Evolutionary conservation across 2,797 vertebrate species (phyloP).

Genomic region (Pseudochaenichthys georgianus): DNA sequence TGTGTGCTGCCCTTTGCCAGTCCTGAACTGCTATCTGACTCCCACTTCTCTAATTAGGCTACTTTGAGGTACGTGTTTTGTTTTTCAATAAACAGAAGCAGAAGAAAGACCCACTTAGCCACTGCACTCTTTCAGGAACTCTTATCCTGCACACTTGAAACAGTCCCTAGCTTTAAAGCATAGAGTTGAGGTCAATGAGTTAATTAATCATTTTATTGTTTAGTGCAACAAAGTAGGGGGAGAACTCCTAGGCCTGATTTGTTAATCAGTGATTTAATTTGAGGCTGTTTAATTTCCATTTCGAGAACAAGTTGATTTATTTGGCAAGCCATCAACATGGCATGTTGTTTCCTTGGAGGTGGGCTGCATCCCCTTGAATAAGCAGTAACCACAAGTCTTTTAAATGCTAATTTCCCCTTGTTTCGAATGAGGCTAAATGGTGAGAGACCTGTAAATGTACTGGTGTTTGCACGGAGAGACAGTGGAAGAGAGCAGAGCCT

Average conservation of each 20-base stretch:
- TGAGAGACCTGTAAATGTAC: conserved; percentile 34
- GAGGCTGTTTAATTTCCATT: not conserved
- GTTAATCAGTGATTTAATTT: not conserved
- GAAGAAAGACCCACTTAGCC: conserved; percentile 60
- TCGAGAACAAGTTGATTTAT: not conserved
- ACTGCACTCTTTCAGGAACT: conserved; percentile 51
- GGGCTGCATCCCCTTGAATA: conserved; percentile 31
- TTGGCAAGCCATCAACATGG: not conserved
- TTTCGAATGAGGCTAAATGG: conserved; percentile 23
- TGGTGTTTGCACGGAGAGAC: conserved; percentile 50
- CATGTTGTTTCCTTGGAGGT: conserved; percentile 26
- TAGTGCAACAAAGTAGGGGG: not conserved
- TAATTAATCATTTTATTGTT: conserved; percentile 23
- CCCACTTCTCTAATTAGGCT: conserved; percentile 55
- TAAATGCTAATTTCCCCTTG: conserved; percentile 62
- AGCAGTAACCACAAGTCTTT: conserved; percentile 27
- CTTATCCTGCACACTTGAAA: conserved; percentile 23
- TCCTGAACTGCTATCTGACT: conserved; percentile 28
- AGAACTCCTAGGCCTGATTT: not conserved
- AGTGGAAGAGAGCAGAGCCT: conserved; percentile 38
- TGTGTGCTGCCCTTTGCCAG: not conserved
- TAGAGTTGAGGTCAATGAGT: conserved; percentile 22
- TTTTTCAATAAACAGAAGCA: conserved; percentile 72
- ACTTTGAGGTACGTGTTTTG: conserved; percentile 73
- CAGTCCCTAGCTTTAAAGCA: conserved; percentile 17